Evolutionary conservation across 2,797 vertebrate species (phyloP), one percentile per base, ranked within the genome.

Genomic region (Paedocypris micromegethes): DNA sequence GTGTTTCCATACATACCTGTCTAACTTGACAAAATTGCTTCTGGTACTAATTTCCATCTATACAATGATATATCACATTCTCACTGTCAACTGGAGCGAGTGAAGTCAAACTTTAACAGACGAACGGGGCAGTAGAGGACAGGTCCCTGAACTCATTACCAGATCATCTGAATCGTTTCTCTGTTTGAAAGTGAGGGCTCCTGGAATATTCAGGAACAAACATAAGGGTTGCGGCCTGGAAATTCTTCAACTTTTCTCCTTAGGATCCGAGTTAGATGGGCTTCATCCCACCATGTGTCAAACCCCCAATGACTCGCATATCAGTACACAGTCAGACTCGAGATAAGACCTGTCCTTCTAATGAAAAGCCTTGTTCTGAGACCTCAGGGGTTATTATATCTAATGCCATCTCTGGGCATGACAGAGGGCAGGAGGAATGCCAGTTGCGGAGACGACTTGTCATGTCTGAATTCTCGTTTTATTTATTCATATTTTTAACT

Each of bases 351-450:
- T 79, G 72, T 78, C 83, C 79, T 82, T 82, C 85, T 86, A 87
- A 88, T 88, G 88, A 88, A 84, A 86, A 80, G 64, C 75, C 69
- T 79, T 74, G 78, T 74, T 77, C 70, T 58, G 5, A 74, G 62
- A 78, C 82, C 83, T 82, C 55, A 9, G 66, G 82, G 72, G 70
- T 69, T 9, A 49, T 54, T 64, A 55, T 73, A 55, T 54, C 9
- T 70, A 61, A 62, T 65, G 59, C 41, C 50, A 52, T 61, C 52
- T 68, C 66, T 66, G 44, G 23, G 52, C 47, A 50, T 9, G 58
- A 53, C 6, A 60, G n/a, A 70, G 68, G 75, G 70, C 58, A 66
- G 65, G 37, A 77, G 66, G 52, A 72, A 50, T 63, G 69, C 75
- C 77, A 78, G 75, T 74, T 75, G 73, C 40, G 58, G 68, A 71